A percentile compares a stretch with the other conserved stretches of the same genome.
phyloP scores from a whole-genome alignment of 2,797 vertebrate genomes.

The Urophycis tenuis region DNA sequence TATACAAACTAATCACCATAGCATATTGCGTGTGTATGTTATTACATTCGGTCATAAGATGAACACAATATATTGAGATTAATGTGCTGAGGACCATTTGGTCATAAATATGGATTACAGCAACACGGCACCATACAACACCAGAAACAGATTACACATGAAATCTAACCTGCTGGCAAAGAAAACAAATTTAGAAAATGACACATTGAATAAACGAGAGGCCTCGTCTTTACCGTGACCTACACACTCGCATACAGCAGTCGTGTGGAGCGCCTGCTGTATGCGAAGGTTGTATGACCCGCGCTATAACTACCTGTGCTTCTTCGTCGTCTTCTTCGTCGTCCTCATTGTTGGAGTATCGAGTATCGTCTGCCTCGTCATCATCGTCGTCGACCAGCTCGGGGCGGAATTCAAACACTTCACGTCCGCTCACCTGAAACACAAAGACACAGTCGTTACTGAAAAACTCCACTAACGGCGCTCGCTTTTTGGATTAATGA shows the following conservation, averaged over 20 bases:
- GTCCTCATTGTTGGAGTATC: slow-evolving; percentile 51
- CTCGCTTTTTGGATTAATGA: background rate
- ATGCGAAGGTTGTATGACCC: background rate
- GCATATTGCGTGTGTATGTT: too few species aligned
- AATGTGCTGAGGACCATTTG: too few species aligned
- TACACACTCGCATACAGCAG: too few species aligned
- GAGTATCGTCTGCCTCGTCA: slow-evolving; percentile 86
- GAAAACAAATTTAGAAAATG: background rate
- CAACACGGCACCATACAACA: background rate
- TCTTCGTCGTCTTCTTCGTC: slow-evolving; percentile 62
- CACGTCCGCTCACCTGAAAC: slow-evolving; percentile 87
- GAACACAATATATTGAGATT: too few species aligned
- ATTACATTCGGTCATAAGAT: too few species aligned
- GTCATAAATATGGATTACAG: too few species aligned
- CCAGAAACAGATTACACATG: background rate
- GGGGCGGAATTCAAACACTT: slow-evolving; percentile 95
- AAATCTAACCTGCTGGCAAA: too few species aligned
- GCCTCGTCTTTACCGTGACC: background rate
- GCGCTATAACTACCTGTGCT: slow-evolving; percentile 32
- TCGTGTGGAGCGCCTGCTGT: background rate
- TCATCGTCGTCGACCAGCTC: slow-evolving; percentile 92
- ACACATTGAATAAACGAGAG: too few species aligned
- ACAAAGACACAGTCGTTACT: background rate
- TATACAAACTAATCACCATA: too few species aligned
- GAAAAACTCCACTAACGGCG: background rate